Evolutionary conservation across 2,888 invertebrate species (phyloP), one percentile per base, ranked within the genome.

Genomic region (Nomada fucata): DNA sequence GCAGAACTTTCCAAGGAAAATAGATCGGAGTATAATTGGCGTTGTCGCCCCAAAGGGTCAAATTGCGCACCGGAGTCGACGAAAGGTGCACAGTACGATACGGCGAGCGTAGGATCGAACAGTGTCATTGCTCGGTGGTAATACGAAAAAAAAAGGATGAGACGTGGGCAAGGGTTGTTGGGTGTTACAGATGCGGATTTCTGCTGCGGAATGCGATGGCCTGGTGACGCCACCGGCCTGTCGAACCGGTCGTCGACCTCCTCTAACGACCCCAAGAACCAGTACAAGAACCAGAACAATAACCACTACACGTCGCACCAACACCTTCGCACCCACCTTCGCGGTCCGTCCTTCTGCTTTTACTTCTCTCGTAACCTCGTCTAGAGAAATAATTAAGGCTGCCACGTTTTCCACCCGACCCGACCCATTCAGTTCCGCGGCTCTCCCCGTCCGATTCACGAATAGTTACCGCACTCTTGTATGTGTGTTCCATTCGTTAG

Each of bases 131-230:
- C 59, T 36, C 50, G 64, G 23, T 76, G 36, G 77, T 64, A 44
- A 63, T 18, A 55, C 13, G 36, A 64, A 42, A n/a, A 67, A 71
- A 70, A 74, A 73, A 61, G 47, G 83, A 83, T 86, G 86, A 87
- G 86, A 88, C 88, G 86, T 88, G 86, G 89, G 90, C 88, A 91
- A 90, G 86, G 87, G 90, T 76, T 92, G 89, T 93, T 93, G 92
- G 95, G 95, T 95, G 95, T 96, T 97, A 94, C 97, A 97, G 97
- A 97, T 97, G 97, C 97, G 94, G 97, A 97, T 95, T 97, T 97
- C 95, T 97, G 97, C 96, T 97, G 97, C 95, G 97, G 97, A 94
- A 96, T 97, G 94, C 96, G 96, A 93, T 96, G 96, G 93, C 97
- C 97, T 93, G 96, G 96, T 95, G 96, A 96, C 94, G 95, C 95